Percentiles rank a stretch among this genome's conserved stretches.
Conservation (phyloP, 2,797 vertebrate genomes). For the Tauraco hartlaubi region DNA sequence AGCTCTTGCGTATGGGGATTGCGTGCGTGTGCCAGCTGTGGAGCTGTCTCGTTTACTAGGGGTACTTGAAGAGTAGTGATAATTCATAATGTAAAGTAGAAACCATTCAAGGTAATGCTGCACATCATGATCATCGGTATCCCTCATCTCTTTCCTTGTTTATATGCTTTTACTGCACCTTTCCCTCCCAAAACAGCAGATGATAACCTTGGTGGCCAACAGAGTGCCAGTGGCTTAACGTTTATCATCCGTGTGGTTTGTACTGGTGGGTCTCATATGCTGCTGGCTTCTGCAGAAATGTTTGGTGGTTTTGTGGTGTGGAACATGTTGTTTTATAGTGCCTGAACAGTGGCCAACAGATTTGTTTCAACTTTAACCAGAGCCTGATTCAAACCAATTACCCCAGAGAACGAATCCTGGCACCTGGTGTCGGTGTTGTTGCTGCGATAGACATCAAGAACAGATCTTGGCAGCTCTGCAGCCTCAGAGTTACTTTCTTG, state of each 20-base stretch:
- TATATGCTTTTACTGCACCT: neutral
- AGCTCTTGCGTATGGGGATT: neutral
- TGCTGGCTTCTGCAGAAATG: slow-evolving; percentile 23
- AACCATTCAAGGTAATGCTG: neutral
- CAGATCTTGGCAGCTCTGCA: neutral
- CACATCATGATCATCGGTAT: neutral
- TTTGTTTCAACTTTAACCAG: slow-evolving; percentile 20
- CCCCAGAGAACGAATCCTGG: neutral
- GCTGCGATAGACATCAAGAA: neutral
- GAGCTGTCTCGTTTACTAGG: neutral
- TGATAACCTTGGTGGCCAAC: neutral
- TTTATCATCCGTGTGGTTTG: neutral
- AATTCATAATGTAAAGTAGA: neutral
- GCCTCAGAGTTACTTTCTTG: neutral
- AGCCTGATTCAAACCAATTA: neutral
- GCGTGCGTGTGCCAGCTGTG: neutral
- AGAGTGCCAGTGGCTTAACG: neutral
- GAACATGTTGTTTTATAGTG: slow-evolving; percentile 6
- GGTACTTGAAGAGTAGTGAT: neutral
- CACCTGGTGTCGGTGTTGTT: neutral
- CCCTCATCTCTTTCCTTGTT: neutral
- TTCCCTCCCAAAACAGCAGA: neutral
- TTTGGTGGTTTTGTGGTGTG: slow-evolving; percentile 46
- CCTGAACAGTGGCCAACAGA: slow-evolving; percentile 3
- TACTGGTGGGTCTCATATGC: neutral